These are phyloP conservation scores for Atopsyche davidsoni DNA, from an alignment of 1,140 invertebrate genomes.

Conservation along the genomic window DNA sequence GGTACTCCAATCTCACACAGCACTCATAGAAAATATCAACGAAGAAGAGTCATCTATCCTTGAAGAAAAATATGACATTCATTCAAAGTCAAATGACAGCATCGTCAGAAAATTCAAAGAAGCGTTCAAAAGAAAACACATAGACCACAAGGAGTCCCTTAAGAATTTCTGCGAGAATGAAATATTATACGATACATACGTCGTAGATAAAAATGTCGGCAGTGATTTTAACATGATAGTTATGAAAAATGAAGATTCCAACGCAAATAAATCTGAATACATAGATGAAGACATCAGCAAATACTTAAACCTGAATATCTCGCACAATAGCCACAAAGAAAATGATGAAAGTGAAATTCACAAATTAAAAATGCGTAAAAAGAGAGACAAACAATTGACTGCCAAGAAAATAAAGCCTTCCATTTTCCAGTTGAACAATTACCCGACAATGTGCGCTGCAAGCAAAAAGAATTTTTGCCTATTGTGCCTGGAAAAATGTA, in stretches of 20 bases:
- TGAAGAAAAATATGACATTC: not conserved
- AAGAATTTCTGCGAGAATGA: not conserved
- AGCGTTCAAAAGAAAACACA: not conserved
- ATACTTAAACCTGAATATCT: not conserved
- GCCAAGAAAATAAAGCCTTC: constrained; percentile 8
- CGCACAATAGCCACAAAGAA: too few relatives aligned
- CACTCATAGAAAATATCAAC: constrained; percentile 6
- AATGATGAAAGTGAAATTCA: not conserved
- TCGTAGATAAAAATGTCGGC: not conserved
- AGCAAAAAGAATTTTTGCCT: constrained; percentile 19
- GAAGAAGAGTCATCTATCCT: not conserved
- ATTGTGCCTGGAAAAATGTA: constrained; percentile 23
- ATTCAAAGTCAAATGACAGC: too few relatives aligned
- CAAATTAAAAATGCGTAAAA: not conserved
- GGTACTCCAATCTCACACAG: constrained; percentile 21
- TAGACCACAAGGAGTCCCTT: not conserved
- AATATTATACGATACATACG: not conserved
- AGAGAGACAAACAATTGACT: constrained; percentile 1
- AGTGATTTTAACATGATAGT: not conserved
- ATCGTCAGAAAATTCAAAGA: constrained; percentile 9
- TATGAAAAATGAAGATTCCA: not conserved
- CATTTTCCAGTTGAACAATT: constrained; percentile 8
- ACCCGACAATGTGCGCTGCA: constrained; percentile 16
- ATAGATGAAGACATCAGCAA: not conserved
- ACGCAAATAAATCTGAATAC: not conserved